Conservation (phyloP, 2,113 vertebrate species). For the Mirounga angustirostris region DNA sequence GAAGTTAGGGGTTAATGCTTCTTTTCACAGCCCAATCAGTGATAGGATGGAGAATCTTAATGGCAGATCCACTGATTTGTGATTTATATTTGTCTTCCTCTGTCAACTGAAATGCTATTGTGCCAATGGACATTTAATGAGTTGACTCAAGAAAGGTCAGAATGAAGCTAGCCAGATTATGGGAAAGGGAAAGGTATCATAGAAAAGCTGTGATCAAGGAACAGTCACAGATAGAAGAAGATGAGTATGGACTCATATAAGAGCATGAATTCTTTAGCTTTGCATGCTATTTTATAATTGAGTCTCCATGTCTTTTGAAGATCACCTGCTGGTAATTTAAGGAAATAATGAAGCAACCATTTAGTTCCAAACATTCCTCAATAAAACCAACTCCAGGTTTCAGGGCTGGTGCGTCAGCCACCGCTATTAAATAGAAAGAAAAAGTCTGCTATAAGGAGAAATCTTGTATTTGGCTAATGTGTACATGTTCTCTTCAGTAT, state of each 20-base stretch:
- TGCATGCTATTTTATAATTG: constrained; percentile 47
- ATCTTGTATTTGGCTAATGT: constrained; percentile 31
- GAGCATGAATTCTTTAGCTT: neutral
- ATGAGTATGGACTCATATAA: neutral
- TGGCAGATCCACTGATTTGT: neutral
- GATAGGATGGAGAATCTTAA: neutral
- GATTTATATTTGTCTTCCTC: neutral
- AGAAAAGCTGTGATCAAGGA: constrained; percentile 5
- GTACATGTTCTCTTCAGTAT: constrained; percentile 54
- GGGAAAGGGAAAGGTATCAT: neutral
- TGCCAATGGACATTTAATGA: neutral
- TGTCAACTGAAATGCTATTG: constrained; percentile 12
- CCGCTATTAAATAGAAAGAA: constrained; percentile 59
- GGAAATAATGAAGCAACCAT: constrained; percentile 66
- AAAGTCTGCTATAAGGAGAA: neutral
- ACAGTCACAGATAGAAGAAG: neutral
- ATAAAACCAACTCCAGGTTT: constrained; percentile 73
- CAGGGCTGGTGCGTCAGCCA: neutral
- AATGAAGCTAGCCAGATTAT: neutral
- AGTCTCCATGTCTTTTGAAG: constrained; percentile 59
- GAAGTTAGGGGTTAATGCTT: neutral
- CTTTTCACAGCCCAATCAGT: neutral
- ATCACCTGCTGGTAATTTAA: constrained; percentile 67
- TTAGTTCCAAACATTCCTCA: constrained; percentile 72
- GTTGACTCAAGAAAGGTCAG: constrained; percentile 35